Evolutionary conservation across 2,797 vertebrate species (phyloP), one percentile per base, ranked within the genome.

Genomic region (Gastrophryne carolinensis): DNA sequence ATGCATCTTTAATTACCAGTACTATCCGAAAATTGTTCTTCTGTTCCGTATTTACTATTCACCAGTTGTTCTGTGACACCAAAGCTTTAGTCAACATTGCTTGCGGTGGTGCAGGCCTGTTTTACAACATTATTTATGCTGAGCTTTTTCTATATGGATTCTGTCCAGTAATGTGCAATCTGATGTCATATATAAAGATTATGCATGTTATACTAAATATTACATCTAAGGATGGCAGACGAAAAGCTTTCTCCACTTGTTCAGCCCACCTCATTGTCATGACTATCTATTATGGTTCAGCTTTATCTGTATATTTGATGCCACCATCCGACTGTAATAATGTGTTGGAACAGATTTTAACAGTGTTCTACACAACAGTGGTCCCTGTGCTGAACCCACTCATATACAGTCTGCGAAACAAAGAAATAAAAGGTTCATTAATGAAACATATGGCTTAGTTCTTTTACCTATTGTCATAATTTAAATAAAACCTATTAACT

Each of bases 191-290:
- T 23, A 12, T 30, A 1, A 58, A 57, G 11, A 44, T 70, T 15
- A 27, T 70, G 15, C 29, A 11, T 4, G 37, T 57, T 3, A 58
- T 70, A 2, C 27, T 70, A 11, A 12, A 13, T 5, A 70, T 70
- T 41, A 44, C 12, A 9, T 57, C 67, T 13, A 70, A 1, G 2
- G 23, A 57, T 3, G 67, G 67, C 10, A 41, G 53, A 58, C 67
- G n/a, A n/a, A n/a, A n/a, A n/a, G n/a, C n/a, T n/a, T n/a, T n/a
- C n/a, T n/a, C n/a, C n/a, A n/a, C n/a, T 15, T 70, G 67, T 17
- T 70, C 67, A 5, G 57, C 67, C 8, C 67, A 70, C 53, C 35
- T 70, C 24, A 70, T n/a, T 1, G 67, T 70, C 6, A 34, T 70
- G 3, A 8, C 29, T 11, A 30, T 58, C 13, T 70, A 57, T 24